These are phyloP conservation scores for Macrobrachium rosenbergii DNA, from an alignment of 1,140 invertebrate species.

Conservation along the genomic window DNA sequence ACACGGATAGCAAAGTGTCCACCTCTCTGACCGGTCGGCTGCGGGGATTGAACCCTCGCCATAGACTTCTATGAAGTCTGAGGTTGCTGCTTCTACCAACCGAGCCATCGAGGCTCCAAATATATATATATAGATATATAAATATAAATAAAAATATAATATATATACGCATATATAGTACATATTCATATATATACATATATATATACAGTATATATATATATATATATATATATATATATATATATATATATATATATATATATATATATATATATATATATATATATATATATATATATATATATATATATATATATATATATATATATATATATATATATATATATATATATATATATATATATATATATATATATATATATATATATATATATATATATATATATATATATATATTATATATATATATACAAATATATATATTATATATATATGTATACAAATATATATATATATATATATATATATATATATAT, in stretches of 20 bases:
- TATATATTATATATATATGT: not conserved
- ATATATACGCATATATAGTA: not conserved
- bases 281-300: constrained; percentile 40
- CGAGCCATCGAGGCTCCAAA: too few species aligned
- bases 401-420: not conserved
- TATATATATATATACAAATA: not conserved
- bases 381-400: not conserved
- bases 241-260: constrained; percentile 3
- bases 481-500: too few species aligned
- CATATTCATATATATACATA: not conserved
- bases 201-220: not conserved
- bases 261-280: constrained; percentile 39
- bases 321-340: constrained; percentile 26
- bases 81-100: too few species aligned
- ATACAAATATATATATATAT: too few species aligned
- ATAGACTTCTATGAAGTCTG: too few species aligned
- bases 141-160: not conserved
- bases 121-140: not conserved
- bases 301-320: constrained; percentile 29
- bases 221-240: not conserved
- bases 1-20: too few species aligned
- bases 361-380: constrained; percentile 34
- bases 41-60: too few species aligned
- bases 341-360: constrained; percentile 33
- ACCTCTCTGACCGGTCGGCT: too few species aligned